Evolutionary conservation across 2,888 invertebrate genomes (phyloP), one percentile per base, ranked within the genome.

Genomic region (Diloba caeruleocephala): DNA sequence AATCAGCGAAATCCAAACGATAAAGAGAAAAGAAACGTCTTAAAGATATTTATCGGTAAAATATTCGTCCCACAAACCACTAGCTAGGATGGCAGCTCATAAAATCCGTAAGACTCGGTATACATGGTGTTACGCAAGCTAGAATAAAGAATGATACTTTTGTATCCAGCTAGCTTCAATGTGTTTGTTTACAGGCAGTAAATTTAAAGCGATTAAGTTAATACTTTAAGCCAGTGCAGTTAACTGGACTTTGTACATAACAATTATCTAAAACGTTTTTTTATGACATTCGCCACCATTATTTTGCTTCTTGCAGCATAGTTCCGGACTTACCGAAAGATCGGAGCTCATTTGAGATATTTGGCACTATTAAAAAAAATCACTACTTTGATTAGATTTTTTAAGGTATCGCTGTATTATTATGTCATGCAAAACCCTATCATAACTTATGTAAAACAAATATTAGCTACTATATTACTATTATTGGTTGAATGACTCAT

Each of bases 31-130:
- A 82, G 82, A 84, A 85, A 87, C 73, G 86, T 85, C 87, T 87
- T 84, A 78, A 77, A 87, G 88, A 90, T 90, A 88, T 90, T 90
- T 90, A 90, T 90, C 85, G 84, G 80, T 86, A 85, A 89, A 89
- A 88, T 89, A 90, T 90, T 86, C 89, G 71, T 72, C 56, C 80
- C 79, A 76, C 81, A 79, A 84, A 84, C 80, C 76, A 79, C 76
- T 78, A 79, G 69, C 72, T 57, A 31, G 71, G 68, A 74, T 74
- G 56, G 69, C 70, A 81, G 78, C 84, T 89, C 89, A 85, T 91
- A 89, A 89, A 87, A 81, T 78, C 46, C 48, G 19, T 66, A 66
- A 62, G 39, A 67, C 43, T 14, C 9, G 5, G 67, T 25, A 26
- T 43, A 62, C 62, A 62, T 21, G 36, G 12, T 34, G 1, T 15